Evolutionary conservation across 37 sponge, comb jelly and placozoan species (phyloP), one percentile per base, ranked within the genome.

Genomic region (Lycopodina hypogea): DNA sequence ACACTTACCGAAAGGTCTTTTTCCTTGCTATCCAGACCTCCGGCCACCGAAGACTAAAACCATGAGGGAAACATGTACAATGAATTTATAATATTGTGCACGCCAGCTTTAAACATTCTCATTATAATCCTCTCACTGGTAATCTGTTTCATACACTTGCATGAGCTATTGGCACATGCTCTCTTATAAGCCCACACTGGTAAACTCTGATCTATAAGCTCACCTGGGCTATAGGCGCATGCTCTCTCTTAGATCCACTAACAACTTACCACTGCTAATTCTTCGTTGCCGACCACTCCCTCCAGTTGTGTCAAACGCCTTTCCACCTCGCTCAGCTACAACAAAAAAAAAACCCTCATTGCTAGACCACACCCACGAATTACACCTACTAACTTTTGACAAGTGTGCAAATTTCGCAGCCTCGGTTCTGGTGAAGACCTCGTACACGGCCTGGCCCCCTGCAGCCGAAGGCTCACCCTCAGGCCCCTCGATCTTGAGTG

Each of bases 241-340:
- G 48, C 48, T 45, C 48, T 45, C 48, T 45, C 9, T 12, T 45
- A 45, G 62, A 60, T 34, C 34, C 18, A 65, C 18, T 36, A 0
- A 3, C 8, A 0, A 64, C 88, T 63, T 30, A 88, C 88, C 73
- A 78, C 79, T 38, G 56, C 56, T 1, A 68, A 61, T 19, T 88
- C 79, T 42, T 64, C 36, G n/a, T 64, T 63, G 0, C 88, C 88
- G 1, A 88, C 88, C 57, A 88, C 36, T 3, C 42, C 42, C 71
- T 88, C 88, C 24, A 88, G 58, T 19, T 36, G 65, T 11, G 75
- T 68, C 61, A 88, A 59, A 9, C 88, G 24, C 67, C 78, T 38
- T 42, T 88, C 88, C 19, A 88, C 68, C 36, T 82, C 79, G 78
- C 88, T 88, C 75, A 88, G 50, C 88, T 88, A 26, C 26, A 59